These are phyloP conservation scores for Catharus ustulatus DNA, from an alignment of 2,797 vertebrate species.

Conservation along the genomic window DNA sequence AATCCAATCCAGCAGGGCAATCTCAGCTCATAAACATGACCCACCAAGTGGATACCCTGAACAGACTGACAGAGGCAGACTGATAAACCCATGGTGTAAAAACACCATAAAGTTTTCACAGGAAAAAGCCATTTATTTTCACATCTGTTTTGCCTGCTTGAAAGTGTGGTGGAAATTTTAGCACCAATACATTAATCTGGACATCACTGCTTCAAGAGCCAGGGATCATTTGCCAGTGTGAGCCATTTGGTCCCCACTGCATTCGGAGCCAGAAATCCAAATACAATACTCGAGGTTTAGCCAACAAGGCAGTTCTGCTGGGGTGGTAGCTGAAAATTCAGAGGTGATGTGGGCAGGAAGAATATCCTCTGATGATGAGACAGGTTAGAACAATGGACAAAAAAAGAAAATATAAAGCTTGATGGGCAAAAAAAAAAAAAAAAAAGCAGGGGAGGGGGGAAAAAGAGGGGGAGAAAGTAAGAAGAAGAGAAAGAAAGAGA, in stretches of 20 bases:
- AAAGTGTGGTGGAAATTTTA: background rate
- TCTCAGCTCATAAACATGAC: background rate
- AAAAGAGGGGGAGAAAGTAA: rapidly evolving
- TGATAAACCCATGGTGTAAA: background rate
- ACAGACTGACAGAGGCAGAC: background rate
- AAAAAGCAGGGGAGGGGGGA: rapidly evolving
- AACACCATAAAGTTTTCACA: background rate
- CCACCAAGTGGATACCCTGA: background rate
- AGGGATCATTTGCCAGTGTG: background rate
- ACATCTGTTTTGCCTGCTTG: background rate
- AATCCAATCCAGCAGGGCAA: background rate
- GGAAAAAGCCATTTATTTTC: background rate
- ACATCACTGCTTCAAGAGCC: background rate
- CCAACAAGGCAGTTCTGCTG: background rate
- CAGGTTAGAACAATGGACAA: rapidly evolving
- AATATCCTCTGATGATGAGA: background rate
- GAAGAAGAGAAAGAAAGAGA: background rate
- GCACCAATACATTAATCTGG: background rate
- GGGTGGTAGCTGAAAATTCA: background rate
- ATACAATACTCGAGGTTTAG: background rate
- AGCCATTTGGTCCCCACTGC: background rate
- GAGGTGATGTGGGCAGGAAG: background rate
- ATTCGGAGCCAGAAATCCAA: background rate
- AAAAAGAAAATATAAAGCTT: background rate
- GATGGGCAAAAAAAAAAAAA: background rate